Conservation (phyloP, 2,113 vertebrate genomes). For the Barbus barbus region DNA sequence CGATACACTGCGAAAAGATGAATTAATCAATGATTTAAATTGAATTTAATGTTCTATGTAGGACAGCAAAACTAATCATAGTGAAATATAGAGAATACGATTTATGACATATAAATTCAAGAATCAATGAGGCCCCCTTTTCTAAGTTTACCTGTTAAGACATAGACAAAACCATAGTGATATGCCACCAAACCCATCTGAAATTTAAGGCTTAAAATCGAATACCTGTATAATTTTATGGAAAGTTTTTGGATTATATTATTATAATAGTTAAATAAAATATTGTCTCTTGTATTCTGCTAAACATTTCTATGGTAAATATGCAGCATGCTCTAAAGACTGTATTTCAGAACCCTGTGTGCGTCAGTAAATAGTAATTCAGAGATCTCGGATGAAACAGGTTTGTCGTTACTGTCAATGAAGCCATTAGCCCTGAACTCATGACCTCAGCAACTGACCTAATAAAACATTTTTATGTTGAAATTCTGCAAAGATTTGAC, state of each 20-base stretch:
- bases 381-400: neutral
- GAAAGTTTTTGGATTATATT: neutral
- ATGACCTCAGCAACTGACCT: neutral
- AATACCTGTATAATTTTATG: neutral
- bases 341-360: neutral
- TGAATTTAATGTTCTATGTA: neutral
- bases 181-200: neutral
- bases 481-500: neutral
- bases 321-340: slow-evolving; percentile 8
- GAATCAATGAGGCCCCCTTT: neutral
- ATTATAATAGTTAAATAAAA: slow-evolving; percentile 6
- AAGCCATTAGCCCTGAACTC: neutral
- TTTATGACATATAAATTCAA: neutral
- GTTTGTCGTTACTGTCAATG: neutral
- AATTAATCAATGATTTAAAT: neutral
- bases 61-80: neutral
- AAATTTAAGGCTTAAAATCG: neutral
- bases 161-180: neutral
- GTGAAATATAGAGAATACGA: neutral
- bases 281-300: neutral
- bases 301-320: neutral
- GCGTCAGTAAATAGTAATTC: slow-evolving; percentile 7
- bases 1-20: neutral
- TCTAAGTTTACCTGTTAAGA: neutral
- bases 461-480: neutral